A percentile compares a stretch with the other conserved stretches of the same genome.
Evolutionary conservation across 2,797 vertebrate genomes (phyloP).

Genomic region (Coregonus sp.): DNA sequence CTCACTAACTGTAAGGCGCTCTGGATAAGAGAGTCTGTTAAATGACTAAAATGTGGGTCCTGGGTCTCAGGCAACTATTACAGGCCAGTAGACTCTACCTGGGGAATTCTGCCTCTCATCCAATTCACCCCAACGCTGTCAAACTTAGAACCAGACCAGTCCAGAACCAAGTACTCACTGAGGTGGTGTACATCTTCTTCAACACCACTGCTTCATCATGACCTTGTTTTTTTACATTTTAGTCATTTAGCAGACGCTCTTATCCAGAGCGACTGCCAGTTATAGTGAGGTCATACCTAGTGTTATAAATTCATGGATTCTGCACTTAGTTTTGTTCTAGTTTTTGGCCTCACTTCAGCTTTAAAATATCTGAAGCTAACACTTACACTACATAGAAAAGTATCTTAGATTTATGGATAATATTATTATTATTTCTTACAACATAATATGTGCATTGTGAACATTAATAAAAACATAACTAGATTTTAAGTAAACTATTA

Average conservation of each 20-base stretch:
- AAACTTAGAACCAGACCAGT: constrained; percentile 12
- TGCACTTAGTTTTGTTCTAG: neutral
- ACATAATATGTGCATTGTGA: neutral
- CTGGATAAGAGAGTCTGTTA: too few relatives aligned
- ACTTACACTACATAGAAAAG: neutral
- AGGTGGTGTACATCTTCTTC: constrained; percentile 2
- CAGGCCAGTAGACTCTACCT: constrained; percentile 22
- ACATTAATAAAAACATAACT: neutral
- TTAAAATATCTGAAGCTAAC: neutral
- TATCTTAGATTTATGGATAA: neutral
- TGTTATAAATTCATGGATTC: neutral
- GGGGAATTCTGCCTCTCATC: constrained; percentile 2
- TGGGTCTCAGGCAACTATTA: constrained; percentile 22
- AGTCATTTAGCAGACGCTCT: too few relatives aligned
- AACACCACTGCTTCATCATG: neutral
- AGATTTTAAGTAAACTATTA: neutral
- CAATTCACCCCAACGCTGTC: constrained; percentile 11
- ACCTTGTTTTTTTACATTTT: neutral
- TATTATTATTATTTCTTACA: neutral
- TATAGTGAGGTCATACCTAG: too few relatives aligned
- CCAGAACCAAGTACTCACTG: neutral
- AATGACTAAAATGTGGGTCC: neutral
- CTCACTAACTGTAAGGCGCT: too few relatives aligned
- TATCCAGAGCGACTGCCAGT: too few relatives aligned
- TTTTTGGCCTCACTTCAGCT: neutral